Base-by-base conservation (phyloP, 2,113 vertebrate genomes). In the Merops nubicus region DNA sequence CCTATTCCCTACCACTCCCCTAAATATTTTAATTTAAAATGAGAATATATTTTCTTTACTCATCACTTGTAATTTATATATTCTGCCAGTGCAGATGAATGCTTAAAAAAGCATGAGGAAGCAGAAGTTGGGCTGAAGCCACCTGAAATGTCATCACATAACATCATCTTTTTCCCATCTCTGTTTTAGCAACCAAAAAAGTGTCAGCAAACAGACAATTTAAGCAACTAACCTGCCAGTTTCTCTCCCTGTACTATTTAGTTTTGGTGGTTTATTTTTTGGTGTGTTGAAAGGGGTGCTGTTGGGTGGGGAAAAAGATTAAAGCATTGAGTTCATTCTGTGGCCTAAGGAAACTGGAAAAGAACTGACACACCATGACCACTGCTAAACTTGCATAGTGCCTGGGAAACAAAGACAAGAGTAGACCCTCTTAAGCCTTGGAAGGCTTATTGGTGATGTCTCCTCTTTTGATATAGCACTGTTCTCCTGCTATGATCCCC, bases 201-300 rank as follows among this genome's bases (percentile, higher is more conserved):
- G 28, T 59, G 45, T 60, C 78, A 89, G 19, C 38, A 75, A 91
- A 85, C 5, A 45, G 79, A 75, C 18, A 85, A 70, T 12, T 70
- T 48, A 45, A 57, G 54, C 25, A 92, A 84, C 38, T 54, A 77
- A 80, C 23, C 34, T 64, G 62, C 15, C 36, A 59, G 60, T 85
- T 79, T 76, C 20, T 80, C 59, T 33, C 43, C 20, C 28, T 21
- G 5, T 12, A 26, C 43, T 80, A 47, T 63, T 86, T 73, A 19
- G 13, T 14, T 91, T 77, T 51, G 64, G 40, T 60, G 29, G 33
- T 15, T 91, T 53, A 18, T 36, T 69, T 65, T 83, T 65, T 28
- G 3, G 31, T 23, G 8, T 2, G 8, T 12, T 38, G 38, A 15
- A 79, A 78, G 47, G 16, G 33, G 6, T 1, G 2, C 2, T 48